Evolutionary conservation across 2,888 invertebrate species (phyloP).

Genomic region (Epinotia demarniana): DNA sequence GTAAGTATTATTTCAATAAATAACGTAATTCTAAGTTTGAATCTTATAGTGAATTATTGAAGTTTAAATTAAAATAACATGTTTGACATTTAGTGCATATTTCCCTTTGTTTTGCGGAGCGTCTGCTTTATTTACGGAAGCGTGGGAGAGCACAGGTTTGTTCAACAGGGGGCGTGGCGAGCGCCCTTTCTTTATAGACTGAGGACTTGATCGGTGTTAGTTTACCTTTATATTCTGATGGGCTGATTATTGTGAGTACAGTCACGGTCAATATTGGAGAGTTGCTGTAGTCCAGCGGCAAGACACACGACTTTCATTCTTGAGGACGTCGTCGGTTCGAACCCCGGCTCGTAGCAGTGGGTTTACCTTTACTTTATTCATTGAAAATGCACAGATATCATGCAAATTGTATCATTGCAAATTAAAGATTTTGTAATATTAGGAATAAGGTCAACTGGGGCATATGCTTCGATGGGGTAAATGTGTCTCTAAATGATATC

Average conservation of each 20-base stretch:
- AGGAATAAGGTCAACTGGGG: not conserved
- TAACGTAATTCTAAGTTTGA: not conserved
- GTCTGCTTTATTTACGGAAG: conserved; percentile 35
- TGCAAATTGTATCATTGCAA: too few relatives aligned
- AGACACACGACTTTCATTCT: too few relatives aligned
- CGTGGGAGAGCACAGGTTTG: conserved; percentile 36
- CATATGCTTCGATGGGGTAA: too few relatives aligned
- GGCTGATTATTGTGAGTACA: conserved; percentile 24
- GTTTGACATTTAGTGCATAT: not conserved
- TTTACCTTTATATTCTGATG: conserved; percentile 17
- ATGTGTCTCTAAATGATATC: too few relatives aligned
- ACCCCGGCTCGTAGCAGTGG: too few relatives aligned
- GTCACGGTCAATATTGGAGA: not conserved
- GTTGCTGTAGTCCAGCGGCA: too few relatives aligned
- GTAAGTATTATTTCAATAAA: too few relatives aligned
- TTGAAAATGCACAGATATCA: too few relatives aligned
- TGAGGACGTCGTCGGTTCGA: too few relatives aligned
- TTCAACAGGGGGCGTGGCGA: conserved; percentile 35
- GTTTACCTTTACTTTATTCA: too few relatives aligned
- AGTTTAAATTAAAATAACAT: not conserved
- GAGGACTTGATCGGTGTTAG: conserved; percentile 24
- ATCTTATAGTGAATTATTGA: not conserved
- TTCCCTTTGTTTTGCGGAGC: conserved; percentile 19
- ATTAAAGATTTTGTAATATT: too few relatives aligned
- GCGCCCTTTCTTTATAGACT: conserved; percentile 28